Evolutionary conservation across 2,113 vertebrate genomes (phyloP), one percentile per base, ranked within the genome.

Genomic region (Pseudorhombus dupliciocellatus): DNA sequence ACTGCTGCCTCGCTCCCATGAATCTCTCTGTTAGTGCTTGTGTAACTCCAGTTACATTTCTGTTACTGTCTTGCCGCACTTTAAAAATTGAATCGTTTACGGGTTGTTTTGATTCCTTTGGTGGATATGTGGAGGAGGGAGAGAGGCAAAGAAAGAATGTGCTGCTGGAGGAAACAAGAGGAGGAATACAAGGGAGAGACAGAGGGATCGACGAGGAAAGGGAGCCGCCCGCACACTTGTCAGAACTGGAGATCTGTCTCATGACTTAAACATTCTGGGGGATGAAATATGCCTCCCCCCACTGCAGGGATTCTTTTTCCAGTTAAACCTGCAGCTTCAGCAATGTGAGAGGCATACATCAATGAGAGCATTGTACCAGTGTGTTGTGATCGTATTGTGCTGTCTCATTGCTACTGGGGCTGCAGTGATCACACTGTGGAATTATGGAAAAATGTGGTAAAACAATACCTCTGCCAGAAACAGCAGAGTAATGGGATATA

Each of bases 221-320:
- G n/a, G 18, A 53, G 61, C 79, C 62, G 83, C 76, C 79, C 59
- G 73, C 80, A 77, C 77, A 54, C 65, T 70, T 40, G 76, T 50
- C 75, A 77, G 80, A 74, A 79, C 62, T 77, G 74, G 80, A 55
- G 73, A 78, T 78, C 63, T 65, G 73, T 86, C 89, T 92, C 89
- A 92, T 92, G 87, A 91, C 86, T 91, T 84, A 91, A 92, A 91
- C 88, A 92, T 92, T 86, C 66, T 52, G 85, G 81, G 73, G 88
- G 84, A 86, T 80, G 61, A 90, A 87, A 90, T 84, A 72, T 86
- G 79, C 86, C 34, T n/a, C n/a, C 28, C 84, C 84, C 84, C 84
- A 56, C 80, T 68, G 84, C 80, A 83, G 80, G 84, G 80, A 87
- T 89, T 87, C 84, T 75, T 78, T 65, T 58, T 77, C 54, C 62